Percentiles rank a stretch among this genome's conserved stretches.
These are phyloP conservation scores for Podilymbus podiceps DNA, from an alignment of 2,113 vertebrate species.

Conservation along the genomic window DNA sequence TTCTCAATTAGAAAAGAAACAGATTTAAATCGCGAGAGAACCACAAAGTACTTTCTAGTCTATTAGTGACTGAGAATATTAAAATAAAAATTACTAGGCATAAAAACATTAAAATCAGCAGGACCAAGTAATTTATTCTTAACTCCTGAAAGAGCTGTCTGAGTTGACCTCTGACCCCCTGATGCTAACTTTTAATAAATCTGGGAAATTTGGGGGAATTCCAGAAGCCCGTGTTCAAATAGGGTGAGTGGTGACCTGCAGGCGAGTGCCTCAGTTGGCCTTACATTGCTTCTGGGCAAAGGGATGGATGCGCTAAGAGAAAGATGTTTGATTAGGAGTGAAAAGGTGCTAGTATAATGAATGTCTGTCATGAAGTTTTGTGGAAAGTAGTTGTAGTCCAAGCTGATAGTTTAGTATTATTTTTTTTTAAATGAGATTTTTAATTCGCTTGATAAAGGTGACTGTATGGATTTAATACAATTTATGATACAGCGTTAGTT, in stretches of 20 bases:
- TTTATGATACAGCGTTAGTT: neutral
- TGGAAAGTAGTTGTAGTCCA: neutral
- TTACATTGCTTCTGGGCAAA: neutral
- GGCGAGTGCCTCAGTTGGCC: neutral
- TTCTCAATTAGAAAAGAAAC: conserved; percentile 15
- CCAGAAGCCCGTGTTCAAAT: neutral
- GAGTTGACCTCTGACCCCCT: conserved; percentile 47
- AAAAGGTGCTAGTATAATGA: neutral
- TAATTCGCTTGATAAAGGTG: neutral
- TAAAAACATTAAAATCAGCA: conserved; percentile 54
- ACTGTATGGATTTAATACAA: neutral
- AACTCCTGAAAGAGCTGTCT: conserved; percentile 18
- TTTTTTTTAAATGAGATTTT: conserved; percentile 2
- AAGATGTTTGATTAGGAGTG: neutral
- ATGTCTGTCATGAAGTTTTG: conserved; percentile 19
- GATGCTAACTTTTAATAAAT: conserved; percentile 45
- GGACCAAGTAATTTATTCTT: conserved; percentile 16
- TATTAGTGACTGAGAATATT: conserved; percentile 48
- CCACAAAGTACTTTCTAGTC: conserved; percentile 3
- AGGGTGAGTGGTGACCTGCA: neutral
- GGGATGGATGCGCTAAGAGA: neutral
- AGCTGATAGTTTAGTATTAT: neutral
- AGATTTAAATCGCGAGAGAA: conserved; percentile 43
- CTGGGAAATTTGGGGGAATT: conserved; percentile 4
- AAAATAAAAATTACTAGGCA: conserved; percentile 46